These are phyloP conservation scores for Heliconius hewitsoni DNA, from an alignment of 1,140 invertebrate species.

Conservation along the genomic window DNA sequence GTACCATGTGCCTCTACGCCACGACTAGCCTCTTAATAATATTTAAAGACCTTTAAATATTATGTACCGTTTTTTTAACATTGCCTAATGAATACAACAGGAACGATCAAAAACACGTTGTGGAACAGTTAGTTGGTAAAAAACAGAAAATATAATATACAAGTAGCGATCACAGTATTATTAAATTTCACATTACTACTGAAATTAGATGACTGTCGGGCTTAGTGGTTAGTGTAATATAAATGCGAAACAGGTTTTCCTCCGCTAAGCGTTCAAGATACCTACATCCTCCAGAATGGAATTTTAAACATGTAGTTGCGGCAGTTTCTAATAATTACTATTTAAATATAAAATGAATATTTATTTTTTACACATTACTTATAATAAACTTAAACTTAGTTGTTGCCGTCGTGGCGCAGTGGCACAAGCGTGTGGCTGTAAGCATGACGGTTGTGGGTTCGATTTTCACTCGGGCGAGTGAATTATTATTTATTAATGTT, in stretches of 20 bases:
- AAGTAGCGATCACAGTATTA: slow-evolving; percentile 2
- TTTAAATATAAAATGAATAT: too few species aligned
- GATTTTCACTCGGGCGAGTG: too few species aligned
- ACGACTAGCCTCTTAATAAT: too few species aligned
- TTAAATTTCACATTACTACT: slow-evolving; percentile 6
- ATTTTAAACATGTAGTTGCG: slow-evolving; percentile 23
- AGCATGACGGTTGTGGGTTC: too few species aligned
- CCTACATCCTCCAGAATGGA: slow-evolving; percentile 25
- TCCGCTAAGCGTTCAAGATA: slow-evolving; percentile 21
- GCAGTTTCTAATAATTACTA: neutral
- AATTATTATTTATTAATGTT: too few species aligned
- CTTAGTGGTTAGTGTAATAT: slow-evolving; percentile 13
- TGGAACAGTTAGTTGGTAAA: slow-evolving; percentile 27
- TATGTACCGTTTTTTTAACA: slow-evolving; percentile 40
- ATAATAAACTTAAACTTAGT: too few species aligned
- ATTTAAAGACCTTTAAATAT: slow-evolving; percentile 20
- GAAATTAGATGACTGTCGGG: neutral
- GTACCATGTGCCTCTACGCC: too few species aligned
- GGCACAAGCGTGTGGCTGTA: too few species aligned
- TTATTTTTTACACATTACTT: too few species aligned
- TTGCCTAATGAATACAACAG: slow-evolving; percentile 35
- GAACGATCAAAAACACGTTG: slow-evolving; percentile 18
- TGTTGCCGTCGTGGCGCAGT: too few species aligned
- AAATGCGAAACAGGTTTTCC: slow-evolving; percentile 32
- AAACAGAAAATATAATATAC: neutral